Percentiles rank a stretch among this genome's conserved stretches.
Evolutionary conservation across 2,113 vertebrate genomes (phyloP).

Genomic region (Trachemys scripta): DNA sequence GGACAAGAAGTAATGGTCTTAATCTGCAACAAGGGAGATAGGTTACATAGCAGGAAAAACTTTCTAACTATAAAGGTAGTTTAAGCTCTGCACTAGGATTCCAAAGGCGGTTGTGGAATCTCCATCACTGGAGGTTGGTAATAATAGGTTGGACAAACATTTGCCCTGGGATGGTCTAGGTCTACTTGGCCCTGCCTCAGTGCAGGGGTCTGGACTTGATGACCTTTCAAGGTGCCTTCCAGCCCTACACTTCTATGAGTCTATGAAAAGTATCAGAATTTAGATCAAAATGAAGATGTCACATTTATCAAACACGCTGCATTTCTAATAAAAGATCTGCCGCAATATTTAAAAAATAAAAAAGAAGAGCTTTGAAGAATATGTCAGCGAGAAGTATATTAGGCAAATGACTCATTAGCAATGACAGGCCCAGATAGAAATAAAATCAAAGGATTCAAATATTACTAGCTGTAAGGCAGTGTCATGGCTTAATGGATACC

Average conservation of each 20-base stretch:
- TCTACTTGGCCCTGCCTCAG: background rate
- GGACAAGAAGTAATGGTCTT: background rate
- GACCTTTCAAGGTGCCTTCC: background rate
- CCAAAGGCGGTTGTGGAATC: background rate
- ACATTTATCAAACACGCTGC: background rate
- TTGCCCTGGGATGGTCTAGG: background rate
- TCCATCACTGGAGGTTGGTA: background rate
- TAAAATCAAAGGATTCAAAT: background rate
- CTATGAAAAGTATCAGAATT: background rate
- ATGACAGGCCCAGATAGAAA: background rate
- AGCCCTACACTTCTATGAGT: background rate
- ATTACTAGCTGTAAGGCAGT: background rate
- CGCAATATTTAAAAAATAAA: background rate
- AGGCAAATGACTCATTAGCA: constrained; percentile 1
- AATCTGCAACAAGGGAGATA: background rate
- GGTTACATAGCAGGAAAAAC: background rate
- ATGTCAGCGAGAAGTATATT: background rate
- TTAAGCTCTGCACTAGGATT: background rate
- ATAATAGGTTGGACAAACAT: background rate
- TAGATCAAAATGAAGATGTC: background rate
- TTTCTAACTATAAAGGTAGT: background rate
- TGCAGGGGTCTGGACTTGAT: background rate
- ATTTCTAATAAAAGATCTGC: background rate
- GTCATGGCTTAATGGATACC: background rate
- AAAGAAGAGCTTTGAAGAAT: background rate